Base-by-base conservation (phyloP, 2,797 vertebrate species). In the Pseudochaenichthys georgianus region DNA sequence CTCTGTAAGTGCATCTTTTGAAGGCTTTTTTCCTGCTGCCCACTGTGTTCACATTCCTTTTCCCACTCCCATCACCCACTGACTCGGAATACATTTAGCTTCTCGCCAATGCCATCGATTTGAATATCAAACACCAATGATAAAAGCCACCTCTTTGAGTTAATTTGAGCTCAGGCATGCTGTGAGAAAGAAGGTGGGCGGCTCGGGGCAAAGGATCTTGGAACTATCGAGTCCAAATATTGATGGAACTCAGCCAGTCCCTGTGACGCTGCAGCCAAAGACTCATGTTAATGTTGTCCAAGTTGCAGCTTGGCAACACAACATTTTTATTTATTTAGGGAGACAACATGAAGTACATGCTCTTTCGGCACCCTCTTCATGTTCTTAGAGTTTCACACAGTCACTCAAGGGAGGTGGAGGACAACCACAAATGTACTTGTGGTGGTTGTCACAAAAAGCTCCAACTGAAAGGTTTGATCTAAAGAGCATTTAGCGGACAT, bases 41-140 rank as follows among this genome's bases (percentile, higher is more conserved):
- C 47, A 51, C 47, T n/a, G 53, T 67, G 31, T 53, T 76, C 15
- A 13, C 69, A 81, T 79, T 51, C 47, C 79, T 65, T 54, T n/a
- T 52, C 73, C 43, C 45, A 23, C 60, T 41, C 58, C 50, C 58
- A n/a, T 82, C 83, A 81, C 87, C 88, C 82, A 70, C 82, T 85
- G 87, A 77, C 81, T 81, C 48, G 0, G 86, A 89, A 82, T 81
- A 54, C 61, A 80, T 86, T 75, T 66, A 6, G 16, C 76, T 86
- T 62, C 83, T 83, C 50, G 74, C 82, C 81, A 64, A 65, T 79
- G 78, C 87, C 87, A 93, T 92, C 52, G 82, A 92, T 92, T 93
- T 93, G 76, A 92, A 93, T 93, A 93, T 91, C 87, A 92, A 92
- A 90, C 84, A 58, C 68, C 66, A 79, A 89, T 86, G 91, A 88